A percentile compares a stretch with the other conserved stretches of the same genome.
Evolutionary conservation across 2,797 vertebrate genomes (phyloP).

Genomic region (Coilia nasus): DNA sequence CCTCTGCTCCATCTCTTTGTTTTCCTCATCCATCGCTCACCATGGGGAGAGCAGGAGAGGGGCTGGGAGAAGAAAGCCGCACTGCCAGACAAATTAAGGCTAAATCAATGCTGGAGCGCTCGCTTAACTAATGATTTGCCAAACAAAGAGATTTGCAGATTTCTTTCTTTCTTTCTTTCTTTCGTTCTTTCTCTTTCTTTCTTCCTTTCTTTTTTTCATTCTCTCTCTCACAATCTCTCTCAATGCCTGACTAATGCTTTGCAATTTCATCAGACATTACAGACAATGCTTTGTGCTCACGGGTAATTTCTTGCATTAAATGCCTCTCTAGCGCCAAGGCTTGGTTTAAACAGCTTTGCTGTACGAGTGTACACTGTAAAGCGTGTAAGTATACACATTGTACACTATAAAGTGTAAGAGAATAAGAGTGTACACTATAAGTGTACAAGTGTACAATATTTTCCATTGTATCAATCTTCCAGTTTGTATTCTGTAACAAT

Average conservation of each 20-base stretch:
- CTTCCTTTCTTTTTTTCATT: no score
- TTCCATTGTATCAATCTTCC: no score
- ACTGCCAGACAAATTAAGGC: conserved; percentile 55
- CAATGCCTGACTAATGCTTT: background rate
- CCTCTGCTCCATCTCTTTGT: conserved; percentile 56
- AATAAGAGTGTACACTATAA: no score
- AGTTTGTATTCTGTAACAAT: no score
- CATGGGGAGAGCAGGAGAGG: conserved; percentile 46
- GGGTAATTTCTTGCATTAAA: background rate
- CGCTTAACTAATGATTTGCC: conserved; percentile 53
- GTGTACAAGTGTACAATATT: no score
- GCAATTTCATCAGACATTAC: background rate
- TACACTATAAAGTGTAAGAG: no score
- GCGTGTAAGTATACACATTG: no score
- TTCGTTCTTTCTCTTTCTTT: background rate
- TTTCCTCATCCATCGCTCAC: conserved; percentile 61
- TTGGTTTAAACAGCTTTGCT: background rate
- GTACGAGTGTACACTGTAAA: no score
- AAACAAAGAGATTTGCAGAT: conserved; percentile 37
- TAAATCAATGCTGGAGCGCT: conserved; percentile 58
- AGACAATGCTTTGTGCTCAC: background rate
- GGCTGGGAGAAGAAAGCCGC: conserved; percentile 32
- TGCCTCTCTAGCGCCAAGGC: background rate
- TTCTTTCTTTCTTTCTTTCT: conserved; percentile 31
- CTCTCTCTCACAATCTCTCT: no score